A percentile compares a stretch with the other conserved stretches of the same genome.
Conservation (phyloP, 1,140 invertebrate genomes). For the Laodelphax striatellus region DNA sequence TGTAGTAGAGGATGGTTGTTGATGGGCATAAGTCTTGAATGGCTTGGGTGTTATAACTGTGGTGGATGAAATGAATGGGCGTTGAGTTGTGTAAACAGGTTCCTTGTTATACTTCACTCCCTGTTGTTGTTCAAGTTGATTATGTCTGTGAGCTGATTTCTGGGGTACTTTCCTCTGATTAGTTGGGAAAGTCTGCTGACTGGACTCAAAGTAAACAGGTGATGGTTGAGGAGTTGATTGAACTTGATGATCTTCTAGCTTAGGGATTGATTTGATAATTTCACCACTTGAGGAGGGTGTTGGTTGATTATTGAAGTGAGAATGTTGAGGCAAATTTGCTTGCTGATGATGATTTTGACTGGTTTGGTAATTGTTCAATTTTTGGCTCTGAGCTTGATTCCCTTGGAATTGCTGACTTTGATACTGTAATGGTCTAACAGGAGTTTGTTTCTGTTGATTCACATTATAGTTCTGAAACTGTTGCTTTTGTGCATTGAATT, state of each 20-base stretch:
- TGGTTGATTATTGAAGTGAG: neutral
- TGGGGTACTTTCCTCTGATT: neutral
- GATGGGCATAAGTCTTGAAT: slow-evolving; percentile 11
- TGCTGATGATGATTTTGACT: slow-evolving; percentile 3
- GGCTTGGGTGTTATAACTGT: slow-evolving; percentile 16
- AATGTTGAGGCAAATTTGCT: neutral
- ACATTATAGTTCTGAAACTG: slow-evolving; percentile 12
- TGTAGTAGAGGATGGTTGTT: slow-evolving; percentile 17
- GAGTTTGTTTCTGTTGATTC: slow-evolving; percentile 9
- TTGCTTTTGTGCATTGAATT: slow-evolving; percentile 16
- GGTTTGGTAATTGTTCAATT: slow-evolving; percentile 9
- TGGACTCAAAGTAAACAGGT: slow-evolving; percentile 5
- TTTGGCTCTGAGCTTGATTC: slow-evolving; percentile 10
- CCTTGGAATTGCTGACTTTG: slow-evolving; percentile 7
- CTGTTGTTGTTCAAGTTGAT: neutral
- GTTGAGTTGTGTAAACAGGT: slow-evolving; percentile 25
- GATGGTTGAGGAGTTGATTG: slow-evolving; percentile 18
- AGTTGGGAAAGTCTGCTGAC: slow-evolving; percentile 1
- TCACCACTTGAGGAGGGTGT: slow-evolving; percentile 8
- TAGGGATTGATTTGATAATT: slow-evolving; percentile 19
- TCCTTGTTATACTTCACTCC: slow-evolving; percentile 18
- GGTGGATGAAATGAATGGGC: slow-evolving; percentile 18
- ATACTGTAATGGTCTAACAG: slow-evolving; percentile 9
- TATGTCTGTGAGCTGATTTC: neutral
- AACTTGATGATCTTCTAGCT: slow-evolving; percentile 18